Evolutionary conservation across 1,140 invertebrate species (phyloP), one percentile per base, ranked within the genome.

Genomic region (Plectrocnemia conspersa): DNA sequence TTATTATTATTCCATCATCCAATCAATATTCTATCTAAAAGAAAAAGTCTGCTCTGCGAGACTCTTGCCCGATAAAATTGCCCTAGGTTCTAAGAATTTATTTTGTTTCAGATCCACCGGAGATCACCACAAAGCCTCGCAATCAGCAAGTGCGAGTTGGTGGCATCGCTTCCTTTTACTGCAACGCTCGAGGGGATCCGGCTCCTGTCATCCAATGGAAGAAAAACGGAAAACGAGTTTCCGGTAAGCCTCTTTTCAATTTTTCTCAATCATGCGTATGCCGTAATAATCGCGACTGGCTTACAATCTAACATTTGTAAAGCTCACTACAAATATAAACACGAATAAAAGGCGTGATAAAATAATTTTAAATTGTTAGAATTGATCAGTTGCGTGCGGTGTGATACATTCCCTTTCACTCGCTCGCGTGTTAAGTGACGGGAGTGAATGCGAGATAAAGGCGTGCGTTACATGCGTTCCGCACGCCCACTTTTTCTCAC

Each of bases 81-180:
- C 13, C 42, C n/a, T n/a, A 47, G 15, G 10, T 40, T 27, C 21
- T 53, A 35, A 59, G 0, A 35, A 29, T 52, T 13, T 38, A 18
- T 40, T 21, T 61, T 61, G 59, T 61, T 69, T 59, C 82, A 95
- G 92, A 92, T 84, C 91, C 91, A 41, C 91, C 91, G 56, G 86
- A 91, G 77, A 91, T 96, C 66, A 83, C 88, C 63, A 85, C 86
- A 65, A 83, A 83, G 65, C 92, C 92, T 7, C 79, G 83, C 55
- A 89, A 92, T 68, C 88, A 92, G 65, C 85, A 86, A 64, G 94
- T 97, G 23, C 84, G 86, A 52, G 88, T 85, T 45, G 91, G 90
- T 49, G 87, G 88, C n/a, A 89, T 92, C 48, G 93, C 93, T 1
- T 89, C 88, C 32, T 97, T 98, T 78, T 94, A 93, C 74, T 98